phyloP scores from a whole-genome alignment of 1,140 invertebrate genomes.

The Dreissena rostriformis region DNA sequence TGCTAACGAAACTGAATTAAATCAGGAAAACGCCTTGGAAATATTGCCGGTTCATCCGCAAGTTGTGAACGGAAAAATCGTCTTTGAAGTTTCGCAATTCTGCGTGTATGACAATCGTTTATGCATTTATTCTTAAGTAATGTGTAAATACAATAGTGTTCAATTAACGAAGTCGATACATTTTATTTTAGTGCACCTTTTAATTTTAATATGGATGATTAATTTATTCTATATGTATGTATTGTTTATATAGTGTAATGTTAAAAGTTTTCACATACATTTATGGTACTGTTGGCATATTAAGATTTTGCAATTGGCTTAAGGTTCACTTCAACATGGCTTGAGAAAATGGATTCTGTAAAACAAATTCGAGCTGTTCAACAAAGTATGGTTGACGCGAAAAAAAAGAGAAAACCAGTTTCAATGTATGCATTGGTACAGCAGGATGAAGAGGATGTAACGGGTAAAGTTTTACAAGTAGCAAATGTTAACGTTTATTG shows the following conservation, averaged over 20 bases:
- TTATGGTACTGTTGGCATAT: too few species aligned
- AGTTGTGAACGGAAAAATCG: not conserved
- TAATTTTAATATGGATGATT: too few species aligned
- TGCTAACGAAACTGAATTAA: not conserved
- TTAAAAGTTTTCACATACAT: too few species aligned
- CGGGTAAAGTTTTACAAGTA: not conserved
- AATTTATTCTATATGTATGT: too few species aligned
- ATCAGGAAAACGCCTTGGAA: not conserved
- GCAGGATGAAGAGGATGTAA: not conserved
- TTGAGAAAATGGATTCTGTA: not conserved
- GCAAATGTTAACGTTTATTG: too few species aligned
- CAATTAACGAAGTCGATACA: too few species aligned
- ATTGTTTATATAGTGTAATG: too few species aligned
- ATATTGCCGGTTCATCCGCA: not conserved
- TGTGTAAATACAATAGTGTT: too few species aligned
- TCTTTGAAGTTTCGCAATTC: not conserved
- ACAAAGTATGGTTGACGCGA: not conserved
- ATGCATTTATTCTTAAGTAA: too few species aligned
- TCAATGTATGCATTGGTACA: not conserved
- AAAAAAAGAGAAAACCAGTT: not conserved
- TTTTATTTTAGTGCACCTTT: too few species aligned
- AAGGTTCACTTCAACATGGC: not conserved
- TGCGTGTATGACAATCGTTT: not conserved
- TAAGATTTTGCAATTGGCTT: not conserved
- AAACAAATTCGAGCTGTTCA: not conserved